Evolutionary conservation across 2,113 vertebrate species (phyloP).

Genomic region (Nansenia antarctica): DNA sequence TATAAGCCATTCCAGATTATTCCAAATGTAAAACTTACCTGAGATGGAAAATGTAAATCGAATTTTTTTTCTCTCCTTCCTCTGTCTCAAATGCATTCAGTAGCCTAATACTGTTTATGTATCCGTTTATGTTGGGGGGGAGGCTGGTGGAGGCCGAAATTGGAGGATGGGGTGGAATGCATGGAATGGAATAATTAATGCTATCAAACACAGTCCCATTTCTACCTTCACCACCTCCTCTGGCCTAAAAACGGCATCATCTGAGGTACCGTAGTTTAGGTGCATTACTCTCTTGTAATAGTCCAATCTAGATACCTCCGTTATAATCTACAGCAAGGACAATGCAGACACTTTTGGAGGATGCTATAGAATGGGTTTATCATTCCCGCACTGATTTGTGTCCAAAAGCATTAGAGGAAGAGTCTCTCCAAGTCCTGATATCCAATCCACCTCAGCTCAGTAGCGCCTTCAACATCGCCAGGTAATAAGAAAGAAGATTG

Average conservation of each 20-base stretch:
- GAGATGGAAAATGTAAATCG: no score
- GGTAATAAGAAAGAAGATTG: conserved; percentile 62
- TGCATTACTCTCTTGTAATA: conserved; percentile 21
- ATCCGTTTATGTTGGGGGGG: no score
- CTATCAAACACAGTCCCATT: no score
- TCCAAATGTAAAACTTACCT: conserved; percentile 46
- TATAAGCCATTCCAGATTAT: conserved; percentile 24
- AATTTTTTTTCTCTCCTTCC: conserved; percentile 28
- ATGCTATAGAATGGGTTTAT: conserved; percentile 31
- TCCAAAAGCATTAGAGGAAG: conserved; percentile 50
- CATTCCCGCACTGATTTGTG: conserved; percentile 39
- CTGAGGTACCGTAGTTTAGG: conserved; percentile 40
- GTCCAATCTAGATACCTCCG: conserved; percentile 8
- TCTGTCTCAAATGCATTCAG: conserved; percentile 28
- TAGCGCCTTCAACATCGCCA: conserved; percentile 39
- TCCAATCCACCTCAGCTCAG: conserved; percentile 47
- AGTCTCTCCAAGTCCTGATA: conserved; percentile 38
- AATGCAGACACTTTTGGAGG: conserved; percentile 12
- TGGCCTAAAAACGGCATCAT: conserved; percentile 16
- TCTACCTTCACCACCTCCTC: no score
- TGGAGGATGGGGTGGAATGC: no score
- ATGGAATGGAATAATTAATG: no score
- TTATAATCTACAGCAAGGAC: conserved; percentile 47
- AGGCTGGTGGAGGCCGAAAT: no score
- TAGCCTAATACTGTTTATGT: no score